A percentile compares a stretch with the other conserved stretches of the same genome.
These are phyloP conservation scores for Buceros bicornis DNA, from an alignment of 2,797 vertebrate genomes.

Conservation along the genomic window DNA sequence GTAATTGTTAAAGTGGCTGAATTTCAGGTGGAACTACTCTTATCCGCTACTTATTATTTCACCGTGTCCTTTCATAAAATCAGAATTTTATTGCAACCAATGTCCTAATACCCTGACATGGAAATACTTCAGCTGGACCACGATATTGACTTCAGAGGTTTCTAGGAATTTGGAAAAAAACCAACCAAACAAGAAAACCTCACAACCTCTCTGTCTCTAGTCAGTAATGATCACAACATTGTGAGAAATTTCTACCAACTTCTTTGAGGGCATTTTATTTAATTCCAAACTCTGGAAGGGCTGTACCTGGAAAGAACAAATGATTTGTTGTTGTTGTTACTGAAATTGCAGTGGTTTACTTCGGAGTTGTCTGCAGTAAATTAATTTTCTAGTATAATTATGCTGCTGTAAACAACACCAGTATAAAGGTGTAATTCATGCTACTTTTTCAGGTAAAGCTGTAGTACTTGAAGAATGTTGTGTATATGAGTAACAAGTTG, in stretches of 20 bases:
- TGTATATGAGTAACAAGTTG: background rate
- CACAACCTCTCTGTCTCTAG: background rate
- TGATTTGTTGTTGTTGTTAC: background rate
- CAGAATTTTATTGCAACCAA: background rate
- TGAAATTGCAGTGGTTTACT: background rate
- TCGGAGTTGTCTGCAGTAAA: background rate
- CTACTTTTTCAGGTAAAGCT: background rate
- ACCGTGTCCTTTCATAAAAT: background rate
- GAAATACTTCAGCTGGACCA: background rate
- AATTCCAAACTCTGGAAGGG: background rate
- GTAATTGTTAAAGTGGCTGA: background rate
- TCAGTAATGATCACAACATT: background rate
- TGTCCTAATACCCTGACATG: background rate
- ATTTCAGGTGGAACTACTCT: background rate
- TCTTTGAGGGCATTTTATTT: background rate
- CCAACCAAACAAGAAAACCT: background rate
- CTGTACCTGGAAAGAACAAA: background rate
- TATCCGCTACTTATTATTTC: background rate
- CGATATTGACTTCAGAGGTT: background rate
- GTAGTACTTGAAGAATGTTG: background rate
- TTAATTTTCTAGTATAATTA: background rate
- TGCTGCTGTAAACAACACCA: background rate
- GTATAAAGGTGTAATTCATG: background rate
- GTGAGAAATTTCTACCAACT: background rate
- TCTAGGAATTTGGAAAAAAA: background rate